phyloP scores from a whole-genome alignment of 2,113 vertebrate genomes.

The Daphoenositta chrysoptera region DNA sequence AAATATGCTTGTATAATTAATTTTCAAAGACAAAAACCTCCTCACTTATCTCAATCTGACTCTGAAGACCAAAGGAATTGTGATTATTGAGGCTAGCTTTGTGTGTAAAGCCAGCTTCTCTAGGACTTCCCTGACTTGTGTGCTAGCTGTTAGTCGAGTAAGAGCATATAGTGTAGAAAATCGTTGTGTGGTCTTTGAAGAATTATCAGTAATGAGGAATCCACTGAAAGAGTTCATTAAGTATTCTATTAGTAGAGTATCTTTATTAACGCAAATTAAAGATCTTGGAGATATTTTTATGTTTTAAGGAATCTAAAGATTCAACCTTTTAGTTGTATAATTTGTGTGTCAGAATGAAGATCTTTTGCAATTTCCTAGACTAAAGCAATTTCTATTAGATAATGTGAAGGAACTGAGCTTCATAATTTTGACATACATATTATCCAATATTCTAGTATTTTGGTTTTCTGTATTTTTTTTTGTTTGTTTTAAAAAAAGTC shows the following conservation, averaged over 20 bases:
- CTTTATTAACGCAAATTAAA: background rate
- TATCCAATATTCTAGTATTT: background rate
- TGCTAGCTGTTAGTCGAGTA: background rate
- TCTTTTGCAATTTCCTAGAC: background rate
- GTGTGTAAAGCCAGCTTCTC: background rate
- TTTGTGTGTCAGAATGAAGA: background rate
- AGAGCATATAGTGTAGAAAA: background rate
- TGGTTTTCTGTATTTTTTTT: background rate
- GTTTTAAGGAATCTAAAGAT: background rate
- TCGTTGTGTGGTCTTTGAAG: background rate
- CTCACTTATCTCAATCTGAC: background rate
- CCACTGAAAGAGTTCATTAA: background rate
- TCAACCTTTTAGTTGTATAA: background rate
- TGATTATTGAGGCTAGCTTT: background rate
- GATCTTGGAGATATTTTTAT: background rate
- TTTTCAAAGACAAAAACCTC: background rate
- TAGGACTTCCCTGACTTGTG: background rate
- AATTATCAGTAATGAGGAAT: background rate
- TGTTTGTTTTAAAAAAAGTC: background rate
- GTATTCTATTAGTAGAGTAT: background rate
- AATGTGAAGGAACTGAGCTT: background rate
- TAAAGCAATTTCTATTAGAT: background rate
- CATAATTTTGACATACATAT: background rate
- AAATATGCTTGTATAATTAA: background rate
- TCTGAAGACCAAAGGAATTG: background rate